Percentiles rank a stretch among this genome's conserved stretches.
These are phyloP conservation scores for Meta bourneti DNA, from an alignment of 2,888 invertebrate genomes.

Conservation along the genomic window DNA sequence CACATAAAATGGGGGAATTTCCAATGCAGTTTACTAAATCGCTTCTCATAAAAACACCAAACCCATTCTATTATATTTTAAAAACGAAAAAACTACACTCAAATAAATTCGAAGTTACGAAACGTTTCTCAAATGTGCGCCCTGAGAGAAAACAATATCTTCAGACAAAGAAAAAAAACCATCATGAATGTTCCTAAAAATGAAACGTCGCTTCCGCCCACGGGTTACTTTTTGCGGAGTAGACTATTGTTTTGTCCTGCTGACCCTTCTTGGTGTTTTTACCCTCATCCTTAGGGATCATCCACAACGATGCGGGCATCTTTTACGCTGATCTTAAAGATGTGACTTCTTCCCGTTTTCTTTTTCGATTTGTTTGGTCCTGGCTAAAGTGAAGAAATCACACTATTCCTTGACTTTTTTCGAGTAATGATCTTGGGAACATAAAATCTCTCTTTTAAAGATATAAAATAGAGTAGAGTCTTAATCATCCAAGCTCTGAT, in stretches of 20 bases:
- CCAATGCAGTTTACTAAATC: too few species aligned
- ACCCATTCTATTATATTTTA: neutral
- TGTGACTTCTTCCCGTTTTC: neutral
- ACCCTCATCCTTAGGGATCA: neutral
- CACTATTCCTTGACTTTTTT: neutral
- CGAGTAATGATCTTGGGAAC: too few species aligned
- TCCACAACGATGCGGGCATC: neutral
- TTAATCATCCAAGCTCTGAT: too few species aligned
- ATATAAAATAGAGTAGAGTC: too few species aligned
- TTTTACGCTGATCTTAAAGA: neutral
- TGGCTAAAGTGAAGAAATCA: neutral
- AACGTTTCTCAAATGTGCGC: neutral
- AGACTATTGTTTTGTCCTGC: neutral
- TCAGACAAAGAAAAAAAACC: neutral
- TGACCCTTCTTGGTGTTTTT: neutral
- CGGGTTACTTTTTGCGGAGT: neutral
- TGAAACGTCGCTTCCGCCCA: neutral
- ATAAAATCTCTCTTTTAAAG: too few species aligned
- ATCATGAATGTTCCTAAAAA: neutral
- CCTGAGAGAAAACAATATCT: neutral
- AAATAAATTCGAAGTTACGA: neutral
- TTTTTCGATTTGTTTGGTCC: neutral
- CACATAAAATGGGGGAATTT: too few species aligned
- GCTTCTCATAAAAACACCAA: neutral
- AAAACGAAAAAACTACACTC: neutral